Evolutionary conservation across 2,888 invertebrate genomes (phyloP).

Genomic region (Coleophora deauratella): DNA sequence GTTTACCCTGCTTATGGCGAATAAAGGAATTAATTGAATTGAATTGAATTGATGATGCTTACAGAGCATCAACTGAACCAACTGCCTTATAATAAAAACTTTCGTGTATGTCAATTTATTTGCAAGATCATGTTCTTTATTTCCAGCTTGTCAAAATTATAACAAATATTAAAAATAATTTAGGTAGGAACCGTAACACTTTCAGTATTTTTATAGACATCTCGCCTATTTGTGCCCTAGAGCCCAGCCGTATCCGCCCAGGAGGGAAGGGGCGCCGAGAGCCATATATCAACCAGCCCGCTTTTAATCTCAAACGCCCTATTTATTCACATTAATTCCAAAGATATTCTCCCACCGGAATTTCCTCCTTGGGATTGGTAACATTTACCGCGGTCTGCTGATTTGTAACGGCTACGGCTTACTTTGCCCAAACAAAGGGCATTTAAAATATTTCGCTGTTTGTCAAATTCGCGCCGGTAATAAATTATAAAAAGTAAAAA

Average conservation of each 20-base stretch:
- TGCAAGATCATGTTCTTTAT: too few relatives aligned
- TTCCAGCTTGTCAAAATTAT: too few relatives aligned
- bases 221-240: constrained; percentile 29
- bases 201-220: constrained; percentile 37
- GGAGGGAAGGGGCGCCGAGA: constrained; percentile 30
- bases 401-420: constrained; percentile 45
- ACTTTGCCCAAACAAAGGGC: constrained; percentile 38
- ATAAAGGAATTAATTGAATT: too few relatives aligned
- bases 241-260: too few relatives aligned
- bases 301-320: constrained; percentile 65
- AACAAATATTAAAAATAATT: too few relatives aligned
- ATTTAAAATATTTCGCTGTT: constrained; percentile 43
- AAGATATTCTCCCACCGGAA: constrained; percentile 65
- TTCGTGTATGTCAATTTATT: too few relatives aligned
- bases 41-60: too few relatives aligned
- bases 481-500: constrained; percentile 4
- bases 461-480: constrained; percentile 34
- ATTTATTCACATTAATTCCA: constrained; percentile 68
- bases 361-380: constrained; percentile 61
- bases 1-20: too few relatives aligned
- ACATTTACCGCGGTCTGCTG: constrained; percentile 58
- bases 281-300: constrained; percentile 56
- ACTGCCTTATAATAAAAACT: too few relatives aligned
- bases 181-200: too few relatives aligned
- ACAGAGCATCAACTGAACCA: too few relatives aligned